Evolutionary conservation across 2,797 vertebrate species (phyloP).

Genomic region (Hozukius guyotensis): DNA sequence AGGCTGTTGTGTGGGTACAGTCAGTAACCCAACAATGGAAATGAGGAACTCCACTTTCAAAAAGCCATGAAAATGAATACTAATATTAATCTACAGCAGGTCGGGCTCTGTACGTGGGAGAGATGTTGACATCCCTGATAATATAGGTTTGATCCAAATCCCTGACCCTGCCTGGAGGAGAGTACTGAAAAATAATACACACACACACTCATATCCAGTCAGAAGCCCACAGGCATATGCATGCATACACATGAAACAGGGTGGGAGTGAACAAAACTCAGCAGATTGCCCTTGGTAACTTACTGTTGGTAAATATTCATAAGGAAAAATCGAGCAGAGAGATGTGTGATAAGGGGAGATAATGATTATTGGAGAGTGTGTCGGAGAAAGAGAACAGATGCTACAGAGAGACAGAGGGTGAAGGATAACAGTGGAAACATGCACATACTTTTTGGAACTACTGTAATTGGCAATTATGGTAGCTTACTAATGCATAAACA

Average conservation of each 20-base stretch:
- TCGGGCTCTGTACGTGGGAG: constrained; percentile 19
- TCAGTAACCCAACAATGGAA: background rate
- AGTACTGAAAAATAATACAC: constrained; percentile 17
- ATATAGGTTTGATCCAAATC: constrained; percentile 42
- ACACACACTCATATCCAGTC: background rate
- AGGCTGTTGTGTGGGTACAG: background rate
- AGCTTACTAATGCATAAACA: constrained; percentile 3
- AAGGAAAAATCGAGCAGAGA: constrained; percentile 35
- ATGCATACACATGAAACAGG: constrained; percentile 42
- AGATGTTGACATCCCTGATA: constrained; percentile 40
- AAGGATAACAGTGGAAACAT: constrained; percentile 2
- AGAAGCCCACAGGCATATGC: constrained; percentile 21
- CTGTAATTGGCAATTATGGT: constrained; percentile 5
- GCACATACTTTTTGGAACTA: background rate
- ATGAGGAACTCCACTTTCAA: background rate
- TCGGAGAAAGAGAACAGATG: constrained; percentile 41
- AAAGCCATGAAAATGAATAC: background rate
- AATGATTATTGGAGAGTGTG: constrained; percentile 40
- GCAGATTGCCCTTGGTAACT: constrained; percentile 52
- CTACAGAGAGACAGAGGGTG: constrained; percentile 15
- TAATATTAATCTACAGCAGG: background rate
- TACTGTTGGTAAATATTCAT: constrained; percentile 72
- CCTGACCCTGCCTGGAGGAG: constrained; percentile 51
- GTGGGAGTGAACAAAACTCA: constrained; percentile 50
- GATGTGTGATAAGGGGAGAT: constrained; percentile 26